phyloP scores from a whole-genome alignment of 2,797 vertebrate genomes.

The Adelosebastes latens region DNA sequence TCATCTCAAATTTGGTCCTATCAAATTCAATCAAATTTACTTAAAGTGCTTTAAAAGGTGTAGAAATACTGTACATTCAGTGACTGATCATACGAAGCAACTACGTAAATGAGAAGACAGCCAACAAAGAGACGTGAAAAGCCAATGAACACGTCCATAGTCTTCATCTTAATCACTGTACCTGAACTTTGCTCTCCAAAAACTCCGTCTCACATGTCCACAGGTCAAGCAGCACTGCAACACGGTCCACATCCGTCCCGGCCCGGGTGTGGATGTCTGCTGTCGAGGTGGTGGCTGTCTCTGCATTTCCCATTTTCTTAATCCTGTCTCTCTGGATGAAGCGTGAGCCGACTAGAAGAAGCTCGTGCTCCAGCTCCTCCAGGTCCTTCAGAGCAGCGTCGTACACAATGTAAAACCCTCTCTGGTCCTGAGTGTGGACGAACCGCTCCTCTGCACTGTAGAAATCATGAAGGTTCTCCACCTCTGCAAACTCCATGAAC shows the following conservation, averaged over 20 bases:
- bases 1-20: not conserved
- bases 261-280: slow-evolving; percentile 51
- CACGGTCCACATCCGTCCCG: slow-evolving; percentile 67
- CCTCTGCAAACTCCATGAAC: slow-evolving; percentile 83
- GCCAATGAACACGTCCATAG: not conserved
- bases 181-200: slow-evolving; percentile 81
- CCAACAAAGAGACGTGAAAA: not conserved
- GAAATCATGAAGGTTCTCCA: slow-evolving; percentile 84
- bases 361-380: slow-evolving; percentile 73
- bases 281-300: not conserved
- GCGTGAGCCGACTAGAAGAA: slow-evolving; percentile 80
- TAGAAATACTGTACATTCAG: not conserved
- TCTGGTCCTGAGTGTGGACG: slow-evolving; percentile 80
- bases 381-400: slow-evolving; percentile 79
- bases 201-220: slow-evolving; percentile 83
- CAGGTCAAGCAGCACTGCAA: slow-evolving; percentile 80
- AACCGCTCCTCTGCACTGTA: slow-evolving; percentile 67
- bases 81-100: not conserved
- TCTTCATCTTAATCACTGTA: slow-evolving; percentile 36
- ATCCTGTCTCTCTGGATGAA: slow-evolving; percentile 74
- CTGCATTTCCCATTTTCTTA: not conserved
- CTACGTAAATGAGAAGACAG: not conserved
- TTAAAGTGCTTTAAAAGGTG: not conserved
- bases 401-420: slow-evolving; percentile 75
- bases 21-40: not conserved